Percentiles rank a stretch among this genome's conserved stretches.
Evolutionary conservation across 2,113 vertebrate genomes (phyloP).

Genomic region (Athene cunicularia): DNA sequence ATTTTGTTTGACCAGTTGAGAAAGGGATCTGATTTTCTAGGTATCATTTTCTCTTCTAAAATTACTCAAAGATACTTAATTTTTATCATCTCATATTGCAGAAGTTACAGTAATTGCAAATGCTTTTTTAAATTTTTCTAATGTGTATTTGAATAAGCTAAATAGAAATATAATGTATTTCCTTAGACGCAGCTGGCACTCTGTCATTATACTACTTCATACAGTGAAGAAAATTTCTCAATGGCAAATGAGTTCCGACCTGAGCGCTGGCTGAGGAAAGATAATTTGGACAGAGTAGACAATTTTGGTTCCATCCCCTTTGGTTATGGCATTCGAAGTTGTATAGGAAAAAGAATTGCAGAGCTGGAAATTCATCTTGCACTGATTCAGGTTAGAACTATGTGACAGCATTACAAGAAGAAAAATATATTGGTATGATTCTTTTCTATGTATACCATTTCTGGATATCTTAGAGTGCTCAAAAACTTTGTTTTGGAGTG

Average conservation of each 20-base stretch:
- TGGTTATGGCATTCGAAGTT: constrained; percentile 90
- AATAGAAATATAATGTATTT: neutral
- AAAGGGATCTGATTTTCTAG: neutral
- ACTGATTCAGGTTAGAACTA: constrained; percentile 80
- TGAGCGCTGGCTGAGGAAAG: constrained; percentile 87
- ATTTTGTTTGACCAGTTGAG: neutral
- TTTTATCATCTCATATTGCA: neutral
- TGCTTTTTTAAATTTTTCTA: neutral
- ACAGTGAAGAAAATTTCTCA: constrained; percentile 84
- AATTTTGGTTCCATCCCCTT: constrained; percentile 95
- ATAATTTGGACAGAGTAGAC: constrained; percentile 82
- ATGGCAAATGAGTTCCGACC: constrained; percentile 82
- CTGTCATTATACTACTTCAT: constrained; percentile 90
- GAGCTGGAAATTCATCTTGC: constrained; percentile 91
- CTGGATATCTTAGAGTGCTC: neutral
- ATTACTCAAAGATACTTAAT: neutral
- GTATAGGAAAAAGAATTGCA: constrained; percentile 88
- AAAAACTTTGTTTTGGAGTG: neutral
- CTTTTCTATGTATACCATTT: neutral
- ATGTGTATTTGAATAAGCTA: neutral
- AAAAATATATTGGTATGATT: neutral
- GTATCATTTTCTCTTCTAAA: neutral
- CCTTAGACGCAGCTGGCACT: constrained; percentile 90
- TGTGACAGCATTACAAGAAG: neutral
- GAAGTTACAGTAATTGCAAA: neutral